A percentile compares a stretch with the other conserved stretches of the same genome.
phyloP scores from a whole-genome alignment of 2,888 invertebrate species.

The Neelides folsomi region DNA sequence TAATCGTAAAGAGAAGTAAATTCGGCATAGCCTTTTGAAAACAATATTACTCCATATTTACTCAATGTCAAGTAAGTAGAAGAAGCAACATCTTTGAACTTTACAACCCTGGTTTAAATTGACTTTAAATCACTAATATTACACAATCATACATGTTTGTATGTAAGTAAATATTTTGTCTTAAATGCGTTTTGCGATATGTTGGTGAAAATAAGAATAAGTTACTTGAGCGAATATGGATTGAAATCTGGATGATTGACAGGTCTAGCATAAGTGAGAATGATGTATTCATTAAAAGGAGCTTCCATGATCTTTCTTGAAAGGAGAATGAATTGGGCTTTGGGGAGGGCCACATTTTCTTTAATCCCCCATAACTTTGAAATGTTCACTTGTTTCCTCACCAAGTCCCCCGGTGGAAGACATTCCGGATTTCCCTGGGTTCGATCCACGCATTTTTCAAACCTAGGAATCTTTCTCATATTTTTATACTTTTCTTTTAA shows the following conservation, averaged over 20 bases:
- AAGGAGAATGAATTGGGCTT: slow-evolving; percentile 18
- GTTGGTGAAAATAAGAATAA: no score
- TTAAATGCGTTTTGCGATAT: no score
- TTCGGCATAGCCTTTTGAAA: slow-evolving; percentile 21
- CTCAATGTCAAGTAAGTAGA: slow-evolving; percentile 69
- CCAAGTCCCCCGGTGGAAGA: slow-evolving; percentile 24
- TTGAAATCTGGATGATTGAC: slow-evolving; percentile 21
- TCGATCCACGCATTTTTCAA: slow-evolving; percentile 18
- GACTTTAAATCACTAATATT: no score
- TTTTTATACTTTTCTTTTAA: slow-evolving; percentile 20
- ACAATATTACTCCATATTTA: slow-evolving; percentile 62
- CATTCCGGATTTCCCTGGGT: slow-evolving; percentile 19
- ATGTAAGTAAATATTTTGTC: no score
- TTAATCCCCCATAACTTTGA: slow-evolving; percentile 27
- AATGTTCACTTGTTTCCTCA: slow-evolving; percentile 18
- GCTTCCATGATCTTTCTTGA: slow-evolving; percentile 22
- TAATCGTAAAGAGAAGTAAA: slow-evolving; percentile 22
- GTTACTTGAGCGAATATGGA: slow-evolving; percentile 26
- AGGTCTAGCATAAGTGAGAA: slow-evolving; percentile 15
- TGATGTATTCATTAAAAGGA: slow-evolving; percentile 27
- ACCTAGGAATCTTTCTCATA: slow-evolving; percentile 12
- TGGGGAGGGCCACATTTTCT: slow-evolving; percentile 16
- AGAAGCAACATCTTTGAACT: slow-evolving; percentile 54
- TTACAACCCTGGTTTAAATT: slow-evolving; percentile 50
- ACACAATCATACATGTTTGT: no score